These are phyloP conservation scores for Hydropsyche tenuis DNA, from an alignment of 1,140 invertebrate species.

Conservation along the genomic window DNA sequence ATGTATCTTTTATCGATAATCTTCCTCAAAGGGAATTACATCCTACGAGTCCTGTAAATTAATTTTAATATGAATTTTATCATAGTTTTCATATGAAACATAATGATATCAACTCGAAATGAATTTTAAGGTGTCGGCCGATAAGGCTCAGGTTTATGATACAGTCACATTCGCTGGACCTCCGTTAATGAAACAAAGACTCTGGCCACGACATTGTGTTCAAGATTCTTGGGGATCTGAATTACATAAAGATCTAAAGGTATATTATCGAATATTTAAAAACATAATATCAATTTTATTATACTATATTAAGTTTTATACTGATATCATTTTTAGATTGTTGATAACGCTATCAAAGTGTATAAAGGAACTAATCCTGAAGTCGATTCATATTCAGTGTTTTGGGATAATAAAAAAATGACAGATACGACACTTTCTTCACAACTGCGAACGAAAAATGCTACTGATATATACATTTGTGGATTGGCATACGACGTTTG, in stretches of 20 bases:
- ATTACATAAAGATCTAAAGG: constrained; percentile 89
- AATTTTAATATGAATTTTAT: no score
- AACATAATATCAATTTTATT: not conserved
- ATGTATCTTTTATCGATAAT: constrained; percentile 97
- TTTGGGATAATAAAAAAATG: constrained; percentile 95
- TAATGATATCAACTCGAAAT: not conserved
- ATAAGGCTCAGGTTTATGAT: constrained; percentile 85
- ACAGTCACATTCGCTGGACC: constrained; percentile 91
- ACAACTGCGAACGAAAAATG: constrained; percentile 78
- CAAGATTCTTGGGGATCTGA: constrained; percentile 95
- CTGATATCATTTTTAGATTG: constrained; percentile 57
- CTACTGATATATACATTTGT: constrained; percentile 94
- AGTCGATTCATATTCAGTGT: constrained; percentile 97
- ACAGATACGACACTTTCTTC: constrained; percentile 85
- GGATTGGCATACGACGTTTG: constrained; percentile 97
- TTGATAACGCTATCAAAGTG: constrained; percentile 79
- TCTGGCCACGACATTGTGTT: constrained; percentile 96
- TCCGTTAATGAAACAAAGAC: constrained; percentile 79
- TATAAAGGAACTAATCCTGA: constrained; percentile 95
- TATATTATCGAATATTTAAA: constrained; percentile 53
- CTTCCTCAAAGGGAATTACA: constrained; percentile 74
- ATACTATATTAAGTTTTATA: no score
- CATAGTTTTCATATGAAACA: not conserved
- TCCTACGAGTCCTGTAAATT: constrained; percentile 69
- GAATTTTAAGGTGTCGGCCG: constrained; percentile 63